A percentile compares a stretch with the other conserved stretches of the same genome.
Conservation (phyloP, 2,113 vertebrate species). For the Clinocottus analis region DNA sequence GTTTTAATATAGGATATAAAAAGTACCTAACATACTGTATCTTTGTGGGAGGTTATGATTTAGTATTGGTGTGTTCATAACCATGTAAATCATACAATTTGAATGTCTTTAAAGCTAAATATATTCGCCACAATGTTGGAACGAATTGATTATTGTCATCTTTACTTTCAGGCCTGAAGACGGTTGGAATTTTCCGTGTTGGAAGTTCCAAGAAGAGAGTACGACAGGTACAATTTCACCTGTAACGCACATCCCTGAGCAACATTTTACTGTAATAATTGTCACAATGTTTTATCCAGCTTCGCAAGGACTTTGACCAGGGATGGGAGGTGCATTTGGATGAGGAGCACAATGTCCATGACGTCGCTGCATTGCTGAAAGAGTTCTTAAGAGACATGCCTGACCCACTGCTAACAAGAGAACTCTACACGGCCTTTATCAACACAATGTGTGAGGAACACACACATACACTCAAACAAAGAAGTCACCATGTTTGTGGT, state of each 20-base stretch:
- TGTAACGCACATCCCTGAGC: neutral
- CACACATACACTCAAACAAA: neutral
- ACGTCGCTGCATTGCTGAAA: slow-evolving; percentile 95
- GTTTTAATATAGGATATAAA: neutral
- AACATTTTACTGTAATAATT: neutral
- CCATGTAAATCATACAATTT: neutral
- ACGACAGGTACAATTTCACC: slow-evolving; percentile 87
- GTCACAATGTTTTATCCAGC: slow-evolving; percentile 74
- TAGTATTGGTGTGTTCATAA: neutral
- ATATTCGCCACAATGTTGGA: neutral
- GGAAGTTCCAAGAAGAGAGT: slow-evolving; percentile 99
- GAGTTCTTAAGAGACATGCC: slow-evolving; percentile 98
- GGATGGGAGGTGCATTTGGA: slow-evolving; percentile 91
- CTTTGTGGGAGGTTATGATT: neutral
- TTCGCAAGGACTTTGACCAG: slow-evolving; percentile 95
- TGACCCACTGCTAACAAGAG: slow-evolving; percentile 94
- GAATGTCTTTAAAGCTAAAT: neutral
- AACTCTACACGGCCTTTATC: slow-evolving; percentile 97
- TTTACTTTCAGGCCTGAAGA: slow-evolving; percentile 89
- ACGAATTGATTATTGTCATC: slow-evolving; percentile 20
- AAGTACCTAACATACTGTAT: neutral
- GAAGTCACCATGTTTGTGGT: neutral
- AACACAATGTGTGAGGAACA: slow-evolving; percentile 89
- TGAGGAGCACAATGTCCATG: slow-evolving; percentile 94
- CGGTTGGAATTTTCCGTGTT: slow-evolving; percentile 97